Percentiles rank a stretch among this genome's conserved stretches.
phyloP scores from a whole-genome alignment of 2,113 vertebrate species.

The Australoheros scitulus region DNA sequence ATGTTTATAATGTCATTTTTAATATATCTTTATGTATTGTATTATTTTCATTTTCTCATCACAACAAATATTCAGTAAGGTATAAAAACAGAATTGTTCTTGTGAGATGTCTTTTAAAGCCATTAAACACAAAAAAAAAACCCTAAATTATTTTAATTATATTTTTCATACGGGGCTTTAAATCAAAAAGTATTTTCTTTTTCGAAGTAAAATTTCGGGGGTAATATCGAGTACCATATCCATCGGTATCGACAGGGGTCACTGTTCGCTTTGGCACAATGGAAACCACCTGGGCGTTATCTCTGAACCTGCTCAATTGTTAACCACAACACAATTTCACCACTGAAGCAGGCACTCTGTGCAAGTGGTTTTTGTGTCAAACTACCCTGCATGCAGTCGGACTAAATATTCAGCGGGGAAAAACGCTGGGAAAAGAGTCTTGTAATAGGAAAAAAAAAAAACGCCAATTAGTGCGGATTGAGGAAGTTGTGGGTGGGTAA shows the following conservation, averaged over 20 bases:
- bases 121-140: neutral
- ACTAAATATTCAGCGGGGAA: neutral
- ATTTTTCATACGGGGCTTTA: neutral
- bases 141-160: neutral
- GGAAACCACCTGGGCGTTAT: slow-evolving; percentile 66
- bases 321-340: slow-evolving; percentile 17
- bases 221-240: neutral
- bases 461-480: neutral
- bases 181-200: neutral
- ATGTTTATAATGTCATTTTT: neutral
- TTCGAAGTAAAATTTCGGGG: neutral
- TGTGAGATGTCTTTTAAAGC: neutral
- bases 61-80: neutral
- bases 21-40: neutral
- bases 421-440: neutral
- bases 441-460: neutral
- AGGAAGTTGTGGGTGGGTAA: slow-evolving; percentile 60
- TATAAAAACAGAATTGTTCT: neutral
- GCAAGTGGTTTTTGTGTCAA: neutral
- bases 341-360: neutral
- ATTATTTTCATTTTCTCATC: neutral
- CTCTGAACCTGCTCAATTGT: slow-evolving; percentile 53
- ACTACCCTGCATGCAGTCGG: fast-evolving
- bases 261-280: slow-evolving; percentile 27
- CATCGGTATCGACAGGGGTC: slow-evolving; percentile 53